Evolutionary conservation across 1,140 invertebrate genomes (phyloP), one percentile per base, ranked within the genome.

Genomic region (Drosophila busckii): DNA sequence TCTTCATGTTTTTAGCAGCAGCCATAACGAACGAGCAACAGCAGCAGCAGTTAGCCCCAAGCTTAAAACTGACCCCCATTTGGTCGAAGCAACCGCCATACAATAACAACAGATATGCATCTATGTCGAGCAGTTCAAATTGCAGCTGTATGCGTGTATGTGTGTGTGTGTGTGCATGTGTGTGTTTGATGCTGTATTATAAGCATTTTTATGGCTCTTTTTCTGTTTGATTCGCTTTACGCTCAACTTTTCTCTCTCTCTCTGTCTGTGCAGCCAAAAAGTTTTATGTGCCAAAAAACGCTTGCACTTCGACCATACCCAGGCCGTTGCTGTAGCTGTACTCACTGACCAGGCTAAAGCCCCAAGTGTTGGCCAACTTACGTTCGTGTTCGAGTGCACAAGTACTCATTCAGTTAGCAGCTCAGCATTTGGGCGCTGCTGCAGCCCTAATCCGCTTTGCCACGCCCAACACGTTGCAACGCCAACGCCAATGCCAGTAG

Each of bases 391-490:
- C 26, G 26, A 61, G 40, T 55, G 31, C n/a, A 20, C 19, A 12
- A 22, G 16, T 22, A 10, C 22, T 15, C 32, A 16, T 5, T 10
- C 12, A n/a, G 5, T 22, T 28, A 26, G 54, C 45, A 23, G 9
- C 12, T 29, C 15, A 17, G 8, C 35, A 44, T 5, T 7, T 37
- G 29, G 35, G 26, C 22, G n/a, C 13, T 22, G 12, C 7, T 41
- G 38, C 50, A 50, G 29, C 41, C 67, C 46, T 80, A 80, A 82
- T 80, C 75, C 75, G 60, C 75, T 82, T 80, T 66, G 34, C 64
- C 64, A 65, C 64, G 59, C 50, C 64, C 42, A 29, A 19, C 10
- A n/a, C n/a, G n/a, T n/a, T n/a, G 17, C n/a, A 37, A 25, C 23
- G n/a, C 28, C 20, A n/a, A n/a, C 41, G 12, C 40, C 10, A 10